Evolutionary conservation across 2,888 invertebrate species (phyloP), one percentile per base, ranked within the genome.

Genomic region (Zele albiditarsus): DNA sequence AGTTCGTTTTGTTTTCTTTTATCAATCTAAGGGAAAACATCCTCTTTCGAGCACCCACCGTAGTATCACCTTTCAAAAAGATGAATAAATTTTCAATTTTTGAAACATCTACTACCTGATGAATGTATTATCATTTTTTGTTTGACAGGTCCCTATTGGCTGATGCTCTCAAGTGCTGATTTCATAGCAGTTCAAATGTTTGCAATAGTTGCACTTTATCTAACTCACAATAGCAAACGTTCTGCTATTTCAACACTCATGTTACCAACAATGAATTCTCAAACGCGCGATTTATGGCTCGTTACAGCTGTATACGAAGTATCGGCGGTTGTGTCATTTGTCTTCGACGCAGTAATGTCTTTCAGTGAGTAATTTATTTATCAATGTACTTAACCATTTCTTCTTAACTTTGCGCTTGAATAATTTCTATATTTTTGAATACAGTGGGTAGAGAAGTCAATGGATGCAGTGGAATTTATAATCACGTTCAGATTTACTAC

Each of bases 261-360:
- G 82, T 77, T 85, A 73, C 84, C 86, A 57, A 81, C 84, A 5
- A 78, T 82, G 70, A 84, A 84, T 33, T 90, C 90, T 53, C 90
- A 91, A 79, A 90, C 90, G 68, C 83, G 90, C 80, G 90, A 91
- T 80, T 86, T 91, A 23, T 91, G 91, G 91, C 89, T 90, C 78
- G 88, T 91, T 60, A 89, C 90, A 31, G 84, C 89, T 66, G 90
- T 90, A n/a, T 90, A 90, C 82, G 90, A 91, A 82, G 80, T 90
- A 58, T 91, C 91, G 14, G 90, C 91, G 25, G 81, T 90, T 31
- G 80, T 87, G 62, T 85, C 87, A 16, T 79, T 88, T 38, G 81
- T 84, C 28, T 88, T 86, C 78, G 87, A 88, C 79, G 83, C 85
- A 57, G 80, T 86, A 4, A 86, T 88, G 86, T 80, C 85, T 65